Conservation (phyloP, 2,797 vertebrate species). For the Eutrigla gurnardus region DNA sequence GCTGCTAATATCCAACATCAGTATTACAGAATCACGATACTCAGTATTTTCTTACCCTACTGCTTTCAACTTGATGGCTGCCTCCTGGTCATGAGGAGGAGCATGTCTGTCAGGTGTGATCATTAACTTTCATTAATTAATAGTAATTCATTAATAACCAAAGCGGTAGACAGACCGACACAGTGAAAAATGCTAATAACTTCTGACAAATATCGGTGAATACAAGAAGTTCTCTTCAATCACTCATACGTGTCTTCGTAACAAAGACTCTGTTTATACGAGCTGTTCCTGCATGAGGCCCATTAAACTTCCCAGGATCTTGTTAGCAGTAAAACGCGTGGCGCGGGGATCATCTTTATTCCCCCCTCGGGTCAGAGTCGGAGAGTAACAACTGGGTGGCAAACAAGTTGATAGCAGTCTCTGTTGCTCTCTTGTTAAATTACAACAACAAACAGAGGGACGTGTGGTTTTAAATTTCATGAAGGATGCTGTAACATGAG, state of each 20-base stretch:
- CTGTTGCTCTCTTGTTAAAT: conserved; percentile 25
- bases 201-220: too few relatives aligned
- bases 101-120: rapidly evolving
- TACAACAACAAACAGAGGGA: conserved; percentile 10
- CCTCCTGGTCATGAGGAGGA: background rate
- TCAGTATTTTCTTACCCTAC: too few relatives aligned
- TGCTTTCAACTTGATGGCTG: too few relatives aligned
- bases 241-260: background rate
- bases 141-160: too few relatives aligned
- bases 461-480: conserved; percentile 4
- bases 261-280: background rate
- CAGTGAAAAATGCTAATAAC: background rate
- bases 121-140: too few relatives aligned
- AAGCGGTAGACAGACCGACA: too few relatives aligned
- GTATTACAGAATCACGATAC: too few relatives aligned
- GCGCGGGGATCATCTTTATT: conserved; percentile 14
- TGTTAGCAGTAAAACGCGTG: conserved; percentile 26
- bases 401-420: conserved; percentile 1
- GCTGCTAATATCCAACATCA: too few relatives aligned
- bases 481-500: background rate
- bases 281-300: background rate
- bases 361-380: conserved; percentile 29
- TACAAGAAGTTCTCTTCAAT: background rate
- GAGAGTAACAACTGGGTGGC: background rate
- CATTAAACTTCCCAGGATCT: conserved; percentile 1